phyloP scores from a whole-genome alignment of 2,888 invertebrate species.

The Ormyrus thymus region DNA sequence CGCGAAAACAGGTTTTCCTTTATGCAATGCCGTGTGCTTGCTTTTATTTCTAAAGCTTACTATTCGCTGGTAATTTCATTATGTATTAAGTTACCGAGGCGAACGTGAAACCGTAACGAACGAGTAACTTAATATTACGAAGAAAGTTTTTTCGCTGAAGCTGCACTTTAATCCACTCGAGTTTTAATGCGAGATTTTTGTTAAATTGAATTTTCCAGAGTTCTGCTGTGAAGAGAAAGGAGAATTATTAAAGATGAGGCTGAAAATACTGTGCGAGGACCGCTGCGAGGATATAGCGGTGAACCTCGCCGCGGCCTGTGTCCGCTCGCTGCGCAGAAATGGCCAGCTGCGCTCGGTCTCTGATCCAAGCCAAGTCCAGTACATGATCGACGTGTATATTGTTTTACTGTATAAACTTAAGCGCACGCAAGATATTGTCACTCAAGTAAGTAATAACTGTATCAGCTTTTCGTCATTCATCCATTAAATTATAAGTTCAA shows the following conservation, averaged over 20 bases:
- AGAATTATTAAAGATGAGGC: slow-evolving; percentile 78
- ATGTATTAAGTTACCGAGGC: neutral
- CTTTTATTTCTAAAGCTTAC: neutral
- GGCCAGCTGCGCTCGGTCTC: slow-evolving; percentile 71
- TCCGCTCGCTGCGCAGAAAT: slow-evolving; percentile 76
- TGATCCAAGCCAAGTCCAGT: slow-evolving; percentile 76
- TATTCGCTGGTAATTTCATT: too few species aligned
- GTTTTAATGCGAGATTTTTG: too few species aligned
- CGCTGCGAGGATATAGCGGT: slow-evolving; percentile 80
- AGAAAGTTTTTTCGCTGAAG: slow-evolving; percentile 64
- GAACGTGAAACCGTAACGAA: neutral
- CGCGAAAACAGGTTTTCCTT: too few species aligned
- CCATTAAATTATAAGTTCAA: too few species aligned
- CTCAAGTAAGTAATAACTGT: slow-evolving; percentile 72
- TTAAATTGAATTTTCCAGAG: slow-evolving; percentile 70
- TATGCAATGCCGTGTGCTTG: neutral
- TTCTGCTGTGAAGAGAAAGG: slow-evolving; percentile 80
- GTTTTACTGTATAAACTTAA: slow-evolving; percentile 78
- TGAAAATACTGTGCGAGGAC: slow-evolving; percentile 79
- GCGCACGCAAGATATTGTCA: slow-evolving; percentile 76
- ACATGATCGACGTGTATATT: slow-evolving; percentile 79
- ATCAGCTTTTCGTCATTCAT: too few species aligned
- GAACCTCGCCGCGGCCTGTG: slow-evolving; percentile 77
- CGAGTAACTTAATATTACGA: neutral
- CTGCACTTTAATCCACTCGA: too few species aligned